Conservation (phyloP, 2,888 invertebrate species). For the Leistus spinibarbis region DNA sequence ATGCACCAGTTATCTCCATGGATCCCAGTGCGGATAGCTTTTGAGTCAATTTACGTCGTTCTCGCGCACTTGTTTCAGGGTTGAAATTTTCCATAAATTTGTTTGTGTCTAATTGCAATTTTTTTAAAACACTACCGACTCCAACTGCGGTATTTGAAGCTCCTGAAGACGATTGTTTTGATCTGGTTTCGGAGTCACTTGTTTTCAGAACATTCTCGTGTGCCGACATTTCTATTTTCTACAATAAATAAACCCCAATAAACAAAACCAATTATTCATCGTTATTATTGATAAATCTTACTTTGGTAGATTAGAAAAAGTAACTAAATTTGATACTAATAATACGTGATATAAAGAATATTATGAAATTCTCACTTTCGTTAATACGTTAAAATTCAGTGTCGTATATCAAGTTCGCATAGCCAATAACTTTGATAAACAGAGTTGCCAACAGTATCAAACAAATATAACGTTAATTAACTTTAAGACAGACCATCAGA, state of each 20-base stretch:
- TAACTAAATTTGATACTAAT: too few relatives aligned
- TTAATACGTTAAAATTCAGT: too few relatives aligned
- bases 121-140: conserved; percentile 3
- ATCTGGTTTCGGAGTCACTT: neutral
- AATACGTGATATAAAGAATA: too few relatives aligned
- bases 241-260: neutral
- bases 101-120: conserved; percentile 36
- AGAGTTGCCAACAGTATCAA: too few relatives aligned
- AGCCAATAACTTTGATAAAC: too few relatives aligned
- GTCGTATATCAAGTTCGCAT: too few relatives aligned
- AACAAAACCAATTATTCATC: too few relatives aligned
- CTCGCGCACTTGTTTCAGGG: conserved; percentile 78
- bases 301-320: too few relatives aligned
- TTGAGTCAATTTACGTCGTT: conserved; percentile 76
- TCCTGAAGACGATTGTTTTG: neutral
- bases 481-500: too few relatives aligned
- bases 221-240: neutral
- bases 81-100: conserved; percentile 69
- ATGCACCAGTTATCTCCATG: conserved; percentile 61
- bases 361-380: too few relatives aligned
- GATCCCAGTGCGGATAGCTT: conserved; percentile 63
- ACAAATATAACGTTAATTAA: too few relatives aligned
- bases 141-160: neutral
- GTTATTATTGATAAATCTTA: too few relatives aligned
- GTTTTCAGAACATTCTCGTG: neutral